Evolutionary conservation across 2,888 invertebrate genomes (phyloP).

Genomic region (Bombyx huttoni): DNA sequence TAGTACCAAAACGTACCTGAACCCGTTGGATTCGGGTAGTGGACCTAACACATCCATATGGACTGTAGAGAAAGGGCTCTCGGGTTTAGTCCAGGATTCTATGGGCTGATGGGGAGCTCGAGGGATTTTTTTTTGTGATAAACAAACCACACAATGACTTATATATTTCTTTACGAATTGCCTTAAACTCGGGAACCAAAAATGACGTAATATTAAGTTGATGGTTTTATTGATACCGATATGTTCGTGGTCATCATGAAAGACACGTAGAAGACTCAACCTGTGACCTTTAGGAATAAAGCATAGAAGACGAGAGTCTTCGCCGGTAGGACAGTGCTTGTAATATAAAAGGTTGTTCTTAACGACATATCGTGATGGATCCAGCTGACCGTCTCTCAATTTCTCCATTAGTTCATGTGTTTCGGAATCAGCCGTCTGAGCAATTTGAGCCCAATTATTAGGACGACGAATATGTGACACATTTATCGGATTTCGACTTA

Average conservation of each 20-base stretch:
- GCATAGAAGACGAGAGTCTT: constrained; percentile 6
- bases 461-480: too few species aligned
- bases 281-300: background rate
- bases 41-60: constrained; percentile 10
- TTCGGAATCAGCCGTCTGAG: constrained; percentile 1
- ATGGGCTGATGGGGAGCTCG: rapidly evolving
- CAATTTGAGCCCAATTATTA: too few species aligned
- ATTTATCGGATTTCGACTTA: too few species aligned
- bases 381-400: constrained; percentile 11
- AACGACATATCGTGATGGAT: constrained; percentile 6
- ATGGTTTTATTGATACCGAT: background rate
- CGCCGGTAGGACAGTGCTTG: constrained; percentile 6
- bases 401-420: constrained; percentile 10
- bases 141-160: too few species aligned
- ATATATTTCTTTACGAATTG: too few species aligned
- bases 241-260: background rate
- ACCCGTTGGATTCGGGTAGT: constrained; percentile 6
- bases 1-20: constrained; percentile 6
- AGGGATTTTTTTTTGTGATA: too few species aligned
- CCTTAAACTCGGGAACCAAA: too few species aligned
- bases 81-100: too few species aligned
- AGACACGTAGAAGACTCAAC: background rate
- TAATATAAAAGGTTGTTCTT: constrained; percentile 12
- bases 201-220: constrained; percentile 15
- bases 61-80: constrained; percentile 6